These are phyloP conservation scores for Rhamphomyia laevipes DNA, from an alignment of 2,888 invertebrate species.

Conservation along the genomic window DNA sequence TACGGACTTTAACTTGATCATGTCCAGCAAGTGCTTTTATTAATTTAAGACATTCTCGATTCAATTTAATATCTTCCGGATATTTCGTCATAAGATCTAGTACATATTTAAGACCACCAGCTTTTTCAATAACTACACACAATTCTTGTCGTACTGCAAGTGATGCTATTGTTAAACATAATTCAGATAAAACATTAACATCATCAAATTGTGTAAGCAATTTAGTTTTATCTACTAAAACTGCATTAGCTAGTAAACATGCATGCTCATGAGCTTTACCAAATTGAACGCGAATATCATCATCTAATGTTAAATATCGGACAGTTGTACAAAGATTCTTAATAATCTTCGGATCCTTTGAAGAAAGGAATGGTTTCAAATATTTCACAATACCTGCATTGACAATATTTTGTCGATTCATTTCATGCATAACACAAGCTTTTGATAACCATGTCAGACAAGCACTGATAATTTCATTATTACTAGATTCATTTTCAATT, in stretches of 20 bases:
- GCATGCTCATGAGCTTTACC: slow-evolving; percentile 81
- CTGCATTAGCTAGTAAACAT: slow-evolving; percentile 54
- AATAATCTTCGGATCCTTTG: slow-evolving; percentile 39
- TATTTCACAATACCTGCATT: slow-evolving; percentile 50
- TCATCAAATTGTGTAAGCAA: slow-evolving; percentile 47
- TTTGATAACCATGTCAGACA: slow-evolving; percentile 58
- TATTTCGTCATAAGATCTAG: slow-evolving; percentile 48
- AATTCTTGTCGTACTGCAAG: slow-evolving; percentile 75
- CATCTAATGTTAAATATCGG: slow-evolving; percentile 66
- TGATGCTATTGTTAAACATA: slow-evolving; percentile 62
- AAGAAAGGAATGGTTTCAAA: slow-evolving; percentile 43
- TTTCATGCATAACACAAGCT: slow-evolving; percentile 73
- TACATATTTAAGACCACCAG: slow-evolving; percentile 56
- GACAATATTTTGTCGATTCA: slow-evolving; percentile 66
- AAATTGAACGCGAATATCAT: slow-evolving; percentile 78
- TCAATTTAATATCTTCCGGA: slow-evolving; percentile 24
- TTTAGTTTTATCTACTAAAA: slow-evolving; percentile 52
- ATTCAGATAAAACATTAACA: slow-evolving; percentile 53
- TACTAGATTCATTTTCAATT: slow-evolving; percentile 44
- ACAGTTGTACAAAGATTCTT: slow-evolving; percentile 53
- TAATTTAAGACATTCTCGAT: slow-evolving; percentile 42
- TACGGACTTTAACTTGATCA: slow-evolving; percentile 67
- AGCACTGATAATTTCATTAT: slow-evolving; percentile 42
- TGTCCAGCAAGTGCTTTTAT: slow-evolving; percentile 77
- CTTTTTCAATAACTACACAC: slow-evolving; percentile 68